Evolutionary conservation across 2,113 vertebrate genomes (phyloP), one percentile per base, ranked within the genome.

Genomic region (Poeciliopsis prolifica): DNA sequence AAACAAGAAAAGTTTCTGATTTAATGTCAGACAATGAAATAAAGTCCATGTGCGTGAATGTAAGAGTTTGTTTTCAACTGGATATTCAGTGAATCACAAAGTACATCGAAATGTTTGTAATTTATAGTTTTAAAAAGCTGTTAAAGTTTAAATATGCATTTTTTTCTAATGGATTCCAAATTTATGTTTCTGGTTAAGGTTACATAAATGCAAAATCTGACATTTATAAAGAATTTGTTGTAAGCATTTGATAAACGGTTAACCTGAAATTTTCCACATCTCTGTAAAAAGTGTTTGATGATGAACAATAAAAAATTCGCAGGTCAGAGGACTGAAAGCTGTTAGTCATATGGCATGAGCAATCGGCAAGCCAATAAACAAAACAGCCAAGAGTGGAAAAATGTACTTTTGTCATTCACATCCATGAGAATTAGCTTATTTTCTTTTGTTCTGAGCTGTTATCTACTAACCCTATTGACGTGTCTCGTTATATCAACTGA

Each of bases 291-390:
- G 15, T 19, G 6, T 48, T 48, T 17, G 17, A 48, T 48, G 4
- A 48, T 48, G 19, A 48, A 15, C 1, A 5, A 54, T 54, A 10
- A 54, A 58, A 58, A 73, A 68, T 79, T 65, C 70, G 19, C 73
- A 54, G 19, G 69, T 67, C 14, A 15, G 35, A 60, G 31, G 66
- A 44, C 65, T 30, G 29, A 68, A 74, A 58, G 65, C 35, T 33
- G 1, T 6, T 54, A 9, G 67, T 61, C 82, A 77, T 68, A 72
- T 81, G 86, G 88, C 70, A 68, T 0, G n/a, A 65, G 48, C 42
- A 30, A 13, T 22, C 24, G 42, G 12, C 73, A 81, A 87, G 65
- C 77, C 24, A 42, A 9, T 26, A 77, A 84, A 74, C 82, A 90
- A 90, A 89, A 75, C 17, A 29, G 12, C 17, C 35, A 33, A 1